Evolutionary conservation across 30 jellyfish, hydroid and myxozoan species (phyloP).

Genomic region (Aurelia aurita complex sp. Pacific): DNA sequence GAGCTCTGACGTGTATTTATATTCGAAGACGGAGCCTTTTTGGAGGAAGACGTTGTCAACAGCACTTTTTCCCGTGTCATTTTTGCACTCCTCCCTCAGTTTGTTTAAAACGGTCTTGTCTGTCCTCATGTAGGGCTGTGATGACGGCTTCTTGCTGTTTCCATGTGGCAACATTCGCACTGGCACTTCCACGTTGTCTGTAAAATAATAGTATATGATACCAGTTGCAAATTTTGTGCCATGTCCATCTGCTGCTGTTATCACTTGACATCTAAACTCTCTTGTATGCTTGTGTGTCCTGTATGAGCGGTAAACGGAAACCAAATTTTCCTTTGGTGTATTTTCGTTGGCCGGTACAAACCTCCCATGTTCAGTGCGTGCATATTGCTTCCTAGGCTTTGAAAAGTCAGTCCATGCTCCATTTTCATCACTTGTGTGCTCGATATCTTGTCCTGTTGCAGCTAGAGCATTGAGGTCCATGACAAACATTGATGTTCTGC

Average conservation of each 20-base stretch:
- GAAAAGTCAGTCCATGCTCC: neutral
- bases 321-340: no score
- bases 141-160: neutral
- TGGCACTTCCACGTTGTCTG: neutral
- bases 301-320: neutral
- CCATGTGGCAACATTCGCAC: neutral
- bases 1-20: no score
- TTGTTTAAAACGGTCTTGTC: neutral
- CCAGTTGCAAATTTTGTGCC: neutral
- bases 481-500: neutral
- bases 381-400: neutral
- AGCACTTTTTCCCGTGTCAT: neutral
- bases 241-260: neutral
- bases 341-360: neutral
- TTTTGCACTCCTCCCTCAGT: neutral
- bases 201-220: neutral
- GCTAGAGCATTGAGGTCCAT: neutral
- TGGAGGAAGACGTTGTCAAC: no score
- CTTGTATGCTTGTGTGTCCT: neutral
- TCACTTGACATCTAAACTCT: neutral
- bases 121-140: neutral
- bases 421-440: neutral
- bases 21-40: no score
- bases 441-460: neutral
- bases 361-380: neutral